Conservation (phyloP, 2,113 vertebrate species). For the Picathartes gymnocephalus region DNA sequence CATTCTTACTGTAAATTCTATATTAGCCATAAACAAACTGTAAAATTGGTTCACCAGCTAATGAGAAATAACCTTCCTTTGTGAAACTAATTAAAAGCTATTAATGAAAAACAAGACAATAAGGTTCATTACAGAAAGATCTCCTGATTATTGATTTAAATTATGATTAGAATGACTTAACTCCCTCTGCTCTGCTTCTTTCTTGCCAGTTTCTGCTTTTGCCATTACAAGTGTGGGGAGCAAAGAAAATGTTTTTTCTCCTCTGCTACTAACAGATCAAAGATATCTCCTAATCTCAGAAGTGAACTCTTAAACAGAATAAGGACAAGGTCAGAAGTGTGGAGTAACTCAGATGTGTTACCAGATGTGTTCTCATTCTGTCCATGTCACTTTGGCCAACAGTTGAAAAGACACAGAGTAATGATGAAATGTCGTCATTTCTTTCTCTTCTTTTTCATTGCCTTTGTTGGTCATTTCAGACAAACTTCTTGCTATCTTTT, state of each 20-base stretch:
- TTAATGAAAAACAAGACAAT: not conserved
- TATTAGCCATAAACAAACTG: not conserved
- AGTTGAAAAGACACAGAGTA: not conserved
- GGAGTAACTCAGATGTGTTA: not conserved
- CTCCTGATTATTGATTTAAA: not conserved
- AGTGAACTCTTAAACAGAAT: not conserved
- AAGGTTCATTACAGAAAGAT: not conserved
- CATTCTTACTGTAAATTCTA: not conserved
- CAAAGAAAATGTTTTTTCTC: not conserved
- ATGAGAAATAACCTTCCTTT: not conserved
- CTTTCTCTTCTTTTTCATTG: not conserved
- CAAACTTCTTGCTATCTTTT: not conserved
- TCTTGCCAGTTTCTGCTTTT: not conserved
- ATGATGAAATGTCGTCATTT: rapidly evolving
- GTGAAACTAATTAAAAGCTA: not conserved
- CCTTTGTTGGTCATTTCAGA: not conserved
- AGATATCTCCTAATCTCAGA: not conserved
- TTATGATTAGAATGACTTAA: not conserved
- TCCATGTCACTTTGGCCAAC: not conserved
- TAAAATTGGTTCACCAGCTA: not conserved
- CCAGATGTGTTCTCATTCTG: not conserved
- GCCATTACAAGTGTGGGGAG: not conserved
- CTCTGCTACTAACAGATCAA: not conserved
- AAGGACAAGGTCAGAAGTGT: not conserved
- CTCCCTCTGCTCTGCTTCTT: not conserved